Conservation (phyloP, 2,797 vertebrate species). For the Danio jaintianensis region DNA sequence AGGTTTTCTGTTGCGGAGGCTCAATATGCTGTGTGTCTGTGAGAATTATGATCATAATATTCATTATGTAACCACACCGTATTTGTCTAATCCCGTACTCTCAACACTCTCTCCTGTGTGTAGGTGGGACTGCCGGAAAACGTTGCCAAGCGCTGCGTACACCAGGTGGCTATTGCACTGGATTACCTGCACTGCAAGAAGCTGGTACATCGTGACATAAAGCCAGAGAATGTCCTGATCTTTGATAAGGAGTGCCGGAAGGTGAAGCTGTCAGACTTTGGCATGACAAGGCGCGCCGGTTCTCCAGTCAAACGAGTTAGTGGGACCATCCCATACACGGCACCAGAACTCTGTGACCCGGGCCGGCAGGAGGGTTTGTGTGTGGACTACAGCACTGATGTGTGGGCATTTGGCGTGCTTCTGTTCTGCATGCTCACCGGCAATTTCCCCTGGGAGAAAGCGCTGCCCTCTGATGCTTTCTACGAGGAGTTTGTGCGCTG, state of each 20-base stretch:
- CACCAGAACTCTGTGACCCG: slow-evolving; percentile 84
- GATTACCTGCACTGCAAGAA: slow-evolving; percentile 86
- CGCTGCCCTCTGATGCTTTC: slow-evolving; percentile 82
- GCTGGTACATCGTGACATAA: slow-evolving; percentile 86
- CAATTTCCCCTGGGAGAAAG: slow-evolving; percentile 89
- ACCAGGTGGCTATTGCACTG: slow-evolving; percentile 84
- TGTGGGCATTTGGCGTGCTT: slow-evolving; percentile 87
- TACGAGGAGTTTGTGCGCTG: slow-evolving; percentile 87
- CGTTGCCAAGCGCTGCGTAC: slow-evolving; percentile 86
- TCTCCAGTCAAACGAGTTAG: slow-evolving; percentile 86
- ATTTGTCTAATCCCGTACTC: slow-evolving; percentile 15
- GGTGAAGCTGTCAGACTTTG: slow-evolving; percentile 86
- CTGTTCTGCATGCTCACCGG: slow-evolving; percentile 89
- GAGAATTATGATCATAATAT: not conserved
- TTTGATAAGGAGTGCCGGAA: slow-evolving; percentile 86
- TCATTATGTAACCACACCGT: slow-evolving; percentile 32
- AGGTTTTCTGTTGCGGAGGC: slow-evolving; percentile 13
- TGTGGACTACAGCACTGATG: slow-evolving; percentile 85
- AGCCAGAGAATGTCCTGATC: slow-evolving; percentile 87
- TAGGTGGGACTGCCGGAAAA: slow-evolving; percentile 84
- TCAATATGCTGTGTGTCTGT: not conserved
- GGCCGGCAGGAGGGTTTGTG: slow-evolving; percentile 83
- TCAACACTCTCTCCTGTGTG: not conserved
- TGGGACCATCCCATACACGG: slow-evolving; percentile 87
- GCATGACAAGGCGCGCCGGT: slow-evolving; percentile 84